A percentile compares a stretch with the other conserved stretches of the same genome.
Conservation (phyloP, 2,888 invertebrate species). For the Chymomyza fuscimana region DNA sequence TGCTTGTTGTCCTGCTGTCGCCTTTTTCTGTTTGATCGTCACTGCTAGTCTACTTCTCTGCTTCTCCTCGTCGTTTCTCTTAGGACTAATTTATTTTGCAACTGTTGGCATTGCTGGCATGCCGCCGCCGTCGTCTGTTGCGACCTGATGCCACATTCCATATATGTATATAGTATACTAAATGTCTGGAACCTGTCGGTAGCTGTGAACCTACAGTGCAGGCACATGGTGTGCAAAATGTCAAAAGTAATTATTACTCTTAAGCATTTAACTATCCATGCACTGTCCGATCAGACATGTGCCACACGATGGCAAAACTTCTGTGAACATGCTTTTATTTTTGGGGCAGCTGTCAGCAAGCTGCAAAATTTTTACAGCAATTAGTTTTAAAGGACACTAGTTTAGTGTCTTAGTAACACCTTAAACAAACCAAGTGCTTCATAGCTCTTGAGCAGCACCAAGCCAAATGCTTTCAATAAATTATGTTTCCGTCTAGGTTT, state of each 20-base stretch:
- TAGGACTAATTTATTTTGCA: constrained; percentile 8
- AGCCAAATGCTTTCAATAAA: neutral
- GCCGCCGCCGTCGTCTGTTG: constrained; percentile 16
- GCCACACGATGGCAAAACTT: neutral
- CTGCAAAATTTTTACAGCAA: constrained; percentile 37
- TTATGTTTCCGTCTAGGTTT: neutral
- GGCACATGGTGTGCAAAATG: neutral
- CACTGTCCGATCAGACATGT: neutral
- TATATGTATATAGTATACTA: neutral
- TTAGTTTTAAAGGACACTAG: constrained; percentile 37
- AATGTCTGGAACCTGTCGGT: neutral
- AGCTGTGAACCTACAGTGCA: neutral
- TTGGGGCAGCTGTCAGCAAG: constrained; percentile 59
- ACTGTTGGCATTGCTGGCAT: constrained; percentile 10
- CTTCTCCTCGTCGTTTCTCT: constrained; percentile 22
- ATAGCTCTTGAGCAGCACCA: neutral
- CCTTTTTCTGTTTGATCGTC: constrained; percentile 43
- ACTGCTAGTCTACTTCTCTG: neutral
- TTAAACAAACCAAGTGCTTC: neutral
- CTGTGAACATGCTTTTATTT: neutral
- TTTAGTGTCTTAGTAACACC: neutral
- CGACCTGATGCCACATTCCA: neutral
- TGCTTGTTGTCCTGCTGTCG: constrained; percentile 48
- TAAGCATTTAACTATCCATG: neutral
- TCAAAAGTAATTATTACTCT: neutral